Percentiles rank a stretch among this genome's conserved stretches.
phyloP scores from a whole-genome alignment of 2,888 invertebrate species.

The Diachrysia chrysitis region DNA sequence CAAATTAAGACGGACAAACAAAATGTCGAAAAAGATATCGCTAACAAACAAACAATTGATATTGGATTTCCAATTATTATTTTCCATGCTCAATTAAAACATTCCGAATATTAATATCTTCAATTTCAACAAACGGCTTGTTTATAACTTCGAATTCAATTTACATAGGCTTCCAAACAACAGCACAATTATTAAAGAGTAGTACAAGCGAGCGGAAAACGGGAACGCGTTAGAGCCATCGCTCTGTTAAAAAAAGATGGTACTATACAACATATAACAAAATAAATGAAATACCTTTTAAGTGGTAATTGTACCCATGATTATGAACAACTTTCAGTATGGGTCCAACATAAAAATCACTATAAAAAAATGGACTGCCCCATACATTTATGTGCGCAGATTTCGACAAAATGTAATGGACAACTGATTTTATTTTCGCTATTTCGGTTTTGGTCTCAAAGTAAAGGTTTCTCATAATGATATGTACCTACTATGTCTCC shows the following conservation, averaged over 20 bases:
- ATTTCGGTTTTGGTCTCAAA: too few species aligned
- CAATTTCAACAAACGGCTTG: background rate
- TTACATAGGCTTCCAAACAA: constrained; percentile 11
- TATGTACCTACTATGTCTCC: too few species aligned
- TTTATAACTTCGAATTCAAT: background rate
- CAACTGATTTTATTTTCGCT: too few species aligned
- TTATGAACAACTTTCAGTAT: too few species aligned
- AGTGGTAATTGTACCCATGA: too few species aligned
- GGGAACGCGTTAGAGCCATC: background rate
- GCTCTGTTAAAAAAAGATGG: background rate
- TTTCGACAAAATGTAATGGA: too few species aligned
- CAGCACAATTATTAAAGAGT: constrained; percentile 8
- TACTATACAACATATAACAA: background rate
- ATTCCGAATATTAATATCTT: background rate
- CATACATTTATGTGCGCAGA: too few species aligned
- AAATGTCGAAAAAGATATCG: background rate
- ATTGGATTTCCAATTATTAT: constrained; percentile 2
- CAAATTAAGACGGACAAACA: background rate
- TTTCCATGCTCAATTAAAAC: background rate
- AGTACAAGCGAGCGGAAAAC: constrained; percentile 8
- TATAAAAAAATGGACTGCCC: too few species aligned
- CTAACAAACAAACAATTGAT: background rate
- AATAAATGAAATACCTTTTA: too few species aligned
- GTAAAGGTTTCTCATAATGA: too few species aligned
- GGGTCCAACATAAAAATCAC: too few species aligned